Evolutionary conservation across 2,113 vertebrate genomes (phyloP).

Genomic region (sheep (Ovis aries)): DNA sequence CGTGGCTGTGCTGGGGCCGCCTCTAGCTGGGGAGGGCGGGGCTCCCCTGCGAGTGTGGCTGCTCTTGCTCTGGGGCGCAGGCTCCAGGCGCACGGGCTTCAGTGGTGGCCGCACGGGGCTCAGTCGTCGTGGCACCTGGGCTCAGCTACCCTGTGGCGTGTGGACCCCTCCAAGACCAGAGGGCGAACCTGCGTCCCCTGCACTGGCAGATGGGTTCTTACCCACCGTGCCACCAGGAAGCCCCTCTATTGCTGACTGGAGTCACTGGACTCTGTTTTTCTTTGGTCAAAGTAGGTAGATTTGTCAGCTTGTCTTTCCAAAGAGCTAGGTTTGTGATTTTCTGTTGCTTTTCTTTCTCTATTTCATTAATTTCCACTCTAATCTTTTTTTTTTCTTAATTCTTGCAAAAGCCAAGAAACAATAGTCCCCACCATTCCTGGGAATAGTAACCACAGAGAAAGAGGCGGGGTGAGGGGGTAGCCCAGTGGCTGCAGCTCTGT

Average conservation of each 20-base stretch:
- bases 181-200: accelerated
- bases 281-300: neutral
- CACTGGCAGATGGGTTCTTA: neutral
- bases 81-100: neutral
- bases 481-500: accelerated
- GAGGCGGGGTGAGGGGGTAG: neutral
- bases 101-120: neutral
- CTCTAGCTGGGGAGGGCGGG: neutral
- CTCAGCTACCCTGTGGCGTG: neutral
- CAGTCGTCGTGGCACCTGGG: accelerated
- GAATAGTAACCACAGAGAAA: neutral
- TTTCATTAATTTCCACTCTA: neutral
- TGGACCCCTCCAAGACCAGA: neutral
- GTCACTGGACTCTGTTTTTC: neutral
- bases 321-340: neutral
- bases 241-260: neutral
- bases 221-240: accelerated
- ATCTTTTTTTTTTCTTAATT: neutral
- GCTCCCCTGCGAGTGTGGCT: accelerated
- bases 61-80: accelerated
- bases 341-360: neutral
- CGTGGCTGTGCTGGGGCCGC: neutral
- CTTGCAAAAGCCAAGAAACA: neutral
- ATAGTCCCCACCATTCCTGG: neutral
- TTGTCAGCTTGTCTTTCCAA: neutral